A percentile compares a stretch with the other conserved stretches of the same genome.
phyloP scores from a whole-genome alignment of 2,113 vertebrate species.

The Oncorhynchus gorbuscha region DNA sequence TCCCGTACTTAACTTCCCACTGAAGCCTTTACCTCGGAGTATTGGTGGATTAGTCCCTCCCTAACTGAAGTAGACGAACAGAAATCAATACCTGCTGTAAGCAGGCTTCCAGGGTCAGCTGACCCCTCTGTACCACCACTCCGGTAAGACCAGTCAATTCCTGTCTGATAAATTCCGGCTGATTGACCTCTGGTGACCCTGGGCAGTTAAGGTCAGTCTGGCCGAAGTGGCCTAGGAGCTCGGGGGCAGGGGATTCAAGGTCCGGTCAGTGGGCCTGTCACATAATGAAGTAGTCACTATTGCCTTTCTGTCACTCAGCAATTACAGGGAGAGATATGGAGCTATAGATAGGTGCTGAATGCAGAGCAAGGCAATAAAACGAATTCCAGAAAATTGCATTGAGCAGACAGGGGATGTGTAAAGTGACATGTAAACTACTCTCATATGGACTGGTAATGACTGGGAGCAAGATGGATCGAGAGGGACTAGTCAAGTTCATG shows the following conservation, averaged over 20 bases:
- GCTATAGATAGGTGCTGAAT: constrained; percentile 76
- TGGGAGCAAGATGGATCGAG: constrained; percentile 63
- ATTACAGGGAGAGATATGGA: constrained; percentile 75
- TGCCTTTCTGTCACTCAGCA: constrained; percentile 94
- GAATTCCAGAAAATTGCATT: constrained; percentile 69
- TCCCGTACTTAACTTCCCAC: constrained; percentile 56
- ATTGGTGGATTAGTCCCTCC: constrained; percentile 54
- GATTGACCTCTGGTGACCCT: constrained; percentile 84
- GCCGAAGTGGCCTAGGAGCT: constrained; percentile 72
- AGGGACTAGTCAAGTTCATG: constrained; percentile 52
- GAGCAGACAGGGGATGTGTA: constrained; percentile 58
- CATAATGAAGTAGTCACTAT: constrained; percentile 94
- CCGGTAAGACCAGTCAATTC: constrained; percentile 50
- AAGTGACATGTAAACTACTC: constrained; percentile 74
- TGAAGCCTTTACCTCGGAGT: constrained; percentile 53
- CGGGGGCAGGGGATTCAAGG: constrained; percentile 59
- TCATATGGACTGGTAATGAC: constrained; percentile 69
- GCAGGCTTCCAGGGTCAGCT: constrained; percentile 50
- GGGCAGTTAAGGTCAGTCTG: constrained; percentile 79
- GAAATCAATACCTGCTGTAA: constrained; percentile 70
- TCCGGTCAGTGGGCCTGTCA: constrained; percentile 78
- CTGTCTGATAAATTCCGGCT: constrained; percentile 74
- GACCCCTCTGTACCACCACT: constrained; percentile 57
- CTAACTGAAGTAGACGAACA: constrained; percentile 63
- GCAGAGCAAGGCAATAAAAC: constrained; percentile 71